Conservation (phyloP, 1,140 invertebrate genomes). For the Eurosta solidaginis region DNA sequence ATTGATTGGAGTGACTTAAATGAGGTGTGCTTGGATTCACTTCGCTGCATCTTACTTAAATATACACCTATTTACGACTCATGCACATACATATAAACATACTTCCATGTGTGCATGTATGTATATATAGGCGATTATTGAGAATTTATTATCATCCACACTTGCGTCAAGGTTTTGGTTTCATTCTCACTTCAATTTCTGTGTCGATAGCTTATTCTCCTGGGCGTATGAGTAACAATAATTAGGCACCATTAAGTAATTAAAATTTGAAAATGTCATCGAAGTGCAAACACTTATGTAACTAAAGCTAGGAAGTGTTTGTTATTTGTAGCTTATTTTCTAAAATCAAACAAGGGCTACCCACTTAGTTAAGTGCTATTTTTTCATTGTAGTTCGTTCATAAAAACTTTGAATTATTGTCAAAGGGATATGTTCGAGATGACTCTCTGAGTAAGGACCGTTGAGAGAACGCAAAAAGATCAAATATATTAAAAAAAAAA, state of each 20-base stretch:
- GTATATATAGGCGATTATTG: neutral
- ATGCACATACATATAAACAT: neutral
- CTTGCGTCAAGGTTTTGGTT: neutral
- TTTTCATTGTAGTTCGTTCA: too few relatives aligned
- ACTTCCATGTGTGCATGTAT: too few relatives aligned
- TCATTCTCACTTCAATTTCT: neutral
- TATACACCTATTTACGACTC: neutral
- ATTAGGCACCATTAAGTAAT: constrained; percentile 21
- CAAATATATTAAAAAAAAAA: too few relatives aligned
- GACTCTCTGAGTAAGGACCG: too few relatives aligned
- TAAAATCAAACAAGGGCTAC: too few relatives aligned
- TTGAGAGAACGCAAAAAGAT: too few relatives aligned
- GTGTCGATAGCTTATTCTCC: neutral
- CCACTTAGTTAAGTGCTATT: too few relatives aligned
- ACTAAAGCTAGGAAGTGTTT: too few relatives aligned
- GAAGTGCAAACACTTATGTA: neutral
- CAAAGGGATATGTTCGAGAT: too few relatives aligned
- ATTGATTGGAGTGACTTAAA: constrained; percentile 27
- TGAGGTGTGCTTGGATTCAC: constrained; percentile 18
- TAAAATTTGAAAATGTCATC: neutral
- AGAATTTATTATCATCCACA: neutral
- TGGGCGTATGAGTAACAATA: neutral
- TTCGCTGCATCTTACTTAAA: neutral
- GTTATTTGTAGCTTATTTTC: too few relatives aligned
- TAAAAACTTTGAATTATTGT: too few relatives aligned